Evolutionary conservation across 2,797 vertebrate species (phyloP), one percentile per base, ranked within the genome.

Genomic region (Euphonia xanthogaster): DNA sequence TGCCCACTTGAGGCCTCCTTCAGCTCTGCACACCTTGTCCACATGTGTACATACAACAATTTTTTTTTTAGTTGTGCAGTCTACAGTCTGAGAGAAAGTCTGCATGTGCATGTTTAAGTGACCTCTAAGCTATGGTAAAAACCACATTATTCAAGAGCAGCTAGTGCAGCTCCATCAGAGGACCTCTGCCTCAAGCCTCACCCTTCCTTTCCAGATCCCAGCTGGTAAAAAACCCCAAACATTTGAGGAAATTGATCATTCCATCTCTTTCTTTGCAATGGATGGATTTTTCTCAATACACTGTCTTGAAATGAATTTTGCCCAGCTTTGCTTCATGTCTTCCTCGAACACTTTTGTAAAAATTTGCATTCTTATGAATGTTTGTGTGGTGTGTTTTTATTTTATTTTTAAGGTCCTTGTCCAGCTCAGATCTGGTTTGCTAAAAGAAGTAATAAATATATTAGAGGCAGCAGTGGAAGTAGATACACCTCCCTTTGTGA

Each of bases 401-500:
- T 82, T 92, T 96, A 61, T 87, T 77, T 87, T 93, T 74, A 91
- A 98, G 98, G 80, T 98, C 63, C 95, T 98, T 84, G 95, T 98
- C 66, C 96, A 97, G 72, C 92, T 97, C 14, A 97, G 96, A 94
- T 98, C 97, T 67, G 98, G 98, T 87, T 97, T 84, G 2, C 57
- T 98, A 40, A 83, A 93, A 65, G 96, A 97, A 20, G 96, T 98
- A 20, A 40, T 99, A 58, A 94, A 97, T 14, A 77, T 97, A 37
- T 97, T 99, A 70, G 97, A 97, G 71, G 91, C 84, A 78, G 97
- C 98, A 40, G 6, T 96, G 44, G 89, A 97, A 48, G 77, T 68
- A 58, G 95, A 97, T 91, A 82, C 94, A 57, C 96, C 98, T 23
- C 81, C 42, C 21, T 98, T 99, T 97, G 98, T 99, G 91, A 99